phyloP scores from a whole-genome alignment of 2,888 invertebrate genomes.

The Steinernema scapterisci region DNA sequence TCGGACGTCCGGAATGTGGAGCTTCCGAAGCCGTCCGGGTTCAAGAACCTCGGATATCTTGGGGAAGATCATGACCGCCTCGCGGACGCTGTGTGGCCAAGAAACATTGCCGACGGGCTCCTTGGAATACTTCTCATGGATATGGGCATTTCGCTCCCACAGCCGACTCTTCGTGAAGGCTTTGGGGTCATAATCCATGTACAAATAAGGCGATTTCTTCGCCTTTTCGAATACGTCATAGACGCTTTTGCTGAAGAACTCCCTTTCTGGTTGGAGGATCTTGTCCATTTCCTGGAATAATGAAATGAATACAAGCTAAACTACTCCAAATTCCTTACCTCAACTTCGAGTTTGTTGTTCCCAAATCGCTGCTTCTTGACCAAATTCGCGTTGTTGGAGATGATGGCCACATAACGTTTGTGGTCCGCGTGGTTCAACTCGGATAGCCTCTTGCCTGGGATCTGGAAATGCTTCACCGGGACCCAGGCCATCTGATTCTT shows the following conservation, averaged over 20 bases:
- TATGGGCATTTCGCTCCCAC: neutral
- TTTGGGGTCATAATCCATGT: neutral
- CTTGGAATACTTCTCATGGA: conserved; percentile 7
- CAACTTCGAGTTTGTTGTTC: neutral
- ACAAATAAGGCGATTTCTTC: conserved; percentile 5
- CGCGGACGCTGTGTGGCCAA: neutral
- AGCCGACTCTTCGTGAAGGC: neutral
- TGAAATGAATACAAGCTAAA: neutral
- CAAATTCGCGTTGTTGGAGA: neutral
- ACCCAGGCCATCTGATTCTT: conserved; percentile 5
- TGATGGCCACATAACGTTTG: conserved; percentile 19
- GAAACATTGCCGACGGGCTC: neutral
- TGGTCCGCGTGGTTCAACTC: neutral
- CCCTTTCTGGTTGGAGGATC: neutral
- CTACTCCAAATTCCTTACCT: too few relatives aligned
- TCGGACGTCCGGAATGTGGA: neutral
- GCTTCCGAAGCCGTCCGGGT: neutral
- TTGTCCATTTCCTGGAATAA: neutral
- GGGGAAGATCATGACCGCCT: neutral
- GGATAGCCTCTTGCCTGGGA: neutral
- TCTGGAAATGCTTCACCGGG: neutral
- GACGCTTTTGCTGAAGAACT: neutral
- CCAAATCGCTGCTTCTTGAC: neutral
- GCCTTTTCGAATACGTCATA: neutral
- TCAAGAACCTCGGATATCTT: neutral